Evolutionary conservation across 64 coral and sea anemone genomes (phyloP), one percentile per base, ranked within the genome.

Genomic region (Pocillopora verrucosa): DNA sequence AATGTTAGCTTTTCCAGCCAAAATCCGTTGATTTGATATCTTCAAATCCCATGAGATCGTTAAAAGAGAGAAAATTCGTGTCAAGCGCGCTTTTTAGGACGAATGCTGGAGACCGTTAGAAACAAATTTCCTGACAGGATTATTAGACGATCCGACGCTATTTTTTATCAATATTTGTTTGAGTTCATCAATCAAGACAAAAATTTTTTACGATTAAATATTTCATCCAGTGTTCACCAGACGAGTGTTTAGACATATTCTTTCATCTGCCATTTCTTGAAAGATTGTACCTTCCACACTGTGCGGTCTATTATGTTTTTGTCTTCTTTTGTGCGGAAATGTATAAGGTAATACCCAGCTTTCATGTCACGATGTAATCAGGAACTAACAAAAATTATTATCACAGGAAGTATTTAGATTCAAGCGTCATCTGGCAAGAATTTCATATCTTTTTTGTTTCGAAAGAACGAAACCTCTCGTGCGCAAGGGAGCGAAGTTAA

Each of bases 161-260:
- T 35, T 62, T 82, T 36, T 6, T 65, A 63, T 82, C 61, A 83
- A 83, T 85, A 85, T 85, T 85, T 85, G 65, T 57, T 72, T 62
- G 64, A 19, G 4, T 5, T 7, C 64, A 9, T 4, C 16, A 57
- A 70, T 19, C 9, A 12, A 0, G 36, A 75, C 36, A 13, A 12
- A 74, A 75, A 36, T 75, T 15, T 15, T 63, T 2, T 63, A 17
- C 2, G 20, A 1, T 70, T 69, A 22, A 9, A 69, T n/a, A 69
- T 69, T 70, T 70, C 67, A n/a, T 70, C 20, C 20, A 11, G 20
- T 24, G 25, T 24, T 5, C 19, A 70, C 67, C 2, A 11, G 22
- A 24, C 11, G 11, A 70, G 25, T 70, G 22, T 24, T 69, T 16
- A 9, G 1, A 19, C 5, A 20, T 63, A 20, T 19, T 67, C 5